Evolutionary conservation across 2,888 invertebrate genomes (phyloP).

Genomic region (Polymixis lichenea): DNA sequence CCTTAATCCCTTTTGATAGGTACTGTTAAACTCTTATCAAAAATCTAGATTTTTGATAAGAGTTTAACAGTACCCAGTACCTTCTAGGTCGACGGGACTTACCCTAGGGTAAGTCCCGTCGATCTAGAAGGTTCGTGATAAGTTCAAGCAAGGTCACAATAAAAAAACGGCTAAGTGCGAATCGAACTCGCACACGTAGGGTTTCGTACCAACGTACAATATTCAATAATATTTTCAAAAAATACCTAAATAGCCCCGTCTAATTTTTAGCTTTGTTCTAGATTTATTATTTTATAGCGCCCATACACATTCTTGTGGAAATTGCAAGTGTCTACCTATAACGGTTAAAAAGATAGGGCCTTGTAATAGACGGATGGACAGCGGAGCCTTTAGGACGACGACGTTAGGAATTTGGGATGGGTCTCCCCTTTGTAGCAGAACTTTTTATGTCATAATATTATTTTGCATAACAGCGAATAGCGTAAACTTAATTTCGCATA

Average conservation of each 20-base stretch:
- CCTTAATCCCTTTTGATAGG: constrained; percentile 20
- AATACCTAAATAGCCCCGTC: no score
- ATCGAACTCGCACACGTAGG: background rate
- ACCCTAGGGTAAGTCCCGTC: constrained; percentile 38
- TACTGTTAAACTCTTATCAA: constrained; percentile 26
- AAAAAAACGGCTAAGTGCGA: background rate
- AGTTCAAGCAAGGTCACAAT: background rate
- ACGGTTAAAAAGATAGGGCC: background rate
- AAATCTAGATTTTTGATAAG: no score
- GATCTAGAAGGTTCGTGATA: constrained; percentile 21
- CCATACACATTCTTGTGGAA: background rate
- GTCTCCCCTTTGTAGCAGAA: no score
- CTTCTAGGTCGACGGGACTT: no score
- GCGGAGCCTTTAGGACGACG: no score
- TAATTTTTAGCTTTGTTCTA: no score
- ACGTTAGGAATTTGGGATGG: no score
- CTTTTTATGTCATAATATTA: no score
- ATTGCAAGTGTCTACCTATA: background rate
- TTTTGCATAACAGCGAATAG: no score
- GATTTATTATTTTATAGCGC: background rate
- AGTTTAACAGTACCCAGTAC: no score
- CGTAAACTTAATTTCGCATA: no score
- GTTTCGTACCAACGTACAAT: background rate
- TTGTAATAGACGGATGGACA: background rate
- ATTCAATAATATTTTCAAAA: background rate